Base-by-base conservation (phyloP, 37 sponge, comb jelly and placozoan genomes). In the Petrosia ficiformis region DNA sequence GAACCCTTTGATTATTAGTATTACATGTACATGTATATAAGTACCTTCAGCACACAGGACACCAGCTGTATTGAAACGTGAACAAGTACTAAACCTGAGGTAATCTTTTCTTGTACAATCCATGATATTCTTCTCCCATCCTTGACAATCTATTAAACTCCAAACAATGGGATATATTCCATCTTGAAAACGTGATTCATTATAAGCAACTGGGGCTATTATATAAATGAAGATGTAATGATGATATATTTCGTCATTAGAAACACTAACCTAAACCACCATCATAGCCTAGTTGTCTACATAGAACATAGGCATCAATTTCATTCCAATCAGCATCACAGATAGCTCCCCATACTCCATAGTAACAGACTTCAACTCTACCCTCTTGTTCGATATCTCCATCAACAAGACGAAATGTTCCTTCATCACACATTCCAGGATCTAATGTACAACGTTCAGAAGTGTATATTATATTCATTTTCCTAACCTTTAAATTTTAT, bases 271-370 rank as follows among this genome's bases (percentile, higher is more conserved):
- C 54, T 48, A 61, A 5, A n/a, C 25, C 63, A 26, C 63, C 63
- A 61, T 61, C 26, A 22, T 61, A 61, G 11, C 63, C 63, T 26
- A n/a, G 5, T 5, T 11, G 22, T 5, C 63, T 11, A 22, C 63
- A 61, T 24, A 61, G 5, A 61, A 61, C 26, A 22, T 11, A 26
- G 6, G 63, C 63, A 22, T 61, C 63, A 19, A 48, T 48, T 48
- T 48, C 14, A n/a, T 29, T 22, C 28, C 28, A n/a, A 22, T 61
- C 26, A 5, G 5, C 26, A 5, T n/a, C 63, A 61, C 63, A 61
- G 22, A 61, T 5, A 26, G 63, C n/a, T 5, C 63, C 63, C 63
- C 63, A 61, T 29, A 61, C 63, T 61, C 63, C 63, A 61, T 61
- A 6, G 6, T 26, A n/a, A 22, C 63, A 61, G 28, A 61, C 63